These are phyloP conservation scores for Brachynemurus nebulosus DNA, from an alignment of 2,888 invertebrate species.

Conservation along the genomic window DNA sequence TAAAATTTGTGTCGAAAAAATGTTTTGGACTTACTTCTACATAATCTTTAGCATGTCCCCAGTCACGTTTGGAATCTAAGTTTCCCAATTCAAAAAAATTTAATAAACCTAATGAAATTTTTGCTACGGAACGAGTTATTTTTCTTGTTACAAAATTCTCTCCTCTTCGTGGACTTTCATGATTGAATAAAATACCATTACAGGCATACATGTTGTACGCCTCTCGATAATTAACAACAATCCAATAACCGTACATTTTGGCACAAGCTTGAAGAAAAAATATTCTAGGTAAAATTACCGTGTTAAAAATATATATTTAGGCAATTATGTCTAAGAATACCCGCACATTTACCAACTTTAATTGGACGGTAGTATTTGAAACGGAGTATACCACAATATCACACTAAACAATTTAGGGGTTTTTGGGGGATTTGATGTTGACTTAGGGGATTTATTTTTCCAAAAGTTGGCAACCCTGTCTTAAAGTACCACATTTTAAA, in stretches of 20 bases:
- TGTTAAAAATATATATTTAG: no score
- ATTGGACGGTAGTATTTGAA: no score
- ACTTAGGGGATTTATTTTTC: no score
- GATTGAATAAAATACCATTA: slow-evolving; percentile 93
- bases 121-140: slow-evolving; percentile 93
- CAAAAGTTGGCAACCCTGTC: no score
- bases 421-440: no score
- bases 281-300: no score
- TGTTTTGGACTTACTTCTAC: slow-evolving; percentile 74
- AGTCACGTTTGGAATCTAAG: slow-evolving; percentile 89
- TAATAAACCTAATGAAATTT: slow-evolving; percentile 80
- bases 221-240: slow-evolving; percentile 88
- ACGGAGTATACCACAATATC: no score
- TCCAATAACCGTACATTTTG: slow-evolving; percentile 93
- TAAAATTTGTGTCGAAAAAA: no score
- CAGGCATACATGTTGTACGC: slow-evolving; percentile 92
- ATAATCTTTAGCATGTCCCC: slow-evolving; percentile 96
- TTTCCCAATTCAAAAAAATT: slow-evolving; percentile 83
- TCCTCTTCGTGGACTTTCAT: slow-evolving; percentile 88
- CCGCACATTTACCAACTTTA: no score
- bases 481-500: no score
- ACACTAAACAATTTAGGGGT: no score
- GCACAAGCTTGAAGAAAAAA: slow-evolving; percentile 81
- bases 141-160: slow-evolving; percentile 98
- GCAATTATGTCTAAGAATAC: no score